A percentile compares a stretch with the other conserved stretches of the same genome.
Evolutionary conservation across 2,888 invertebrate species (phyloP).

Genomic region (Anthrax anthrax): DNA sequence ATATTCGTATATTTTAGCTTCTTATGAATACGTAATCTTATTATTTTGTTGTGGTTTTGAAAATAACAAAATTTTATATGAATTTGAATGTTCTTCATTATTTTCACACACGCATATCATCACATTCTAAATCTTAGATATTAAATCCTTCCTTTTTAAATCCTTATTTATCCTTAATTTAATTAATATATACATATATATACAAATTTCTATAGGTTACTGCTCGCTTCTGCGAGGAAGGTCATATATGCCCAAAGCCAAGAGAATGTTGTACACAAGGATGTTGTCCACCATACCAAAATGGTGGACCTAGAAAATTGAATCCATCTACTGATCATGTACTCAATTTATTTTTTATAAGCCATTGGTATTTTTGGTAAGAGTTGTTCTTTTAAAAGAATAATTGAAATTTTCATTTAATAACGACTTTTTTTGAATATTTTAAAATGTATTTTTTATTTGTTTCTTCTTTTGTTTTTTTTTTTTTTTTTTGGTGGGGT

Average conservation of each 20-base stretch:
- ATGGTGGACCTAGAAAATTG: constrained; percentile 35
- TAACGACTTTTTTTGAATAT: too few relatives aligned
- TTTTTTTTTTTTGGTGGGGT: too few relatives aligned
- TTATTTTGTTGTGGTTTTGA: too few relatives aligned
- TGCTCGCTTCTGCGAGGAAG: constrained; percentile 46
- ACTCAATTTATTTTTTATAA: constrained; percentile 50
- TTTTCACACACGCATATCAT: not conserved
- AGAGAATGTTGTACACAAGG: constrained; percentile 60
- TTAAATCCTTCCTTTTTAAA: not conserved
- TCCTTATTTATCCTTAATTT: not conserved
- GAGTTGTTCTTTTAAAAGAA: constrained; percentile 16
- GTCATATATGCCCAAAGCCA: constrained; percentile 54
- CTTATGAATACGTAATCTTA: too few relatives aligned
- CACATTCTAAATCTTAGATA: not conserved
- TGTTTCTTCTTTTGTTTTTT: too few relatives aligned
- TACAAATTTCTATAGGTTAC: constrained; percentile 30
- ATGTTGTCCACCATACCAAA: constrained; percentile 42
- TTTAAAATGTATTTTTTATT: too few relatives aligned
- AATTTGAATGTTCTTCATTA: not conserved
- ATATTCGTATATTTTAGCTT: too few relatives aligned
- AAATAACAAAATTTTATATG: too few relatives aligned
- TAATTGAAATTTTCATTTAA: too few relatives aligned
- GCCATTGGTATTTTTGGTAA: constrained; percentile 53
- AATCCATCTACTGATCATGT: constrained; percentile 40
- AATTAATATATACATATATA: not conserved